Evolutionary conservation across 2,113 vertebrate genomes (phyloP).

Genomic region (Platycercus adscitus): DNA sequence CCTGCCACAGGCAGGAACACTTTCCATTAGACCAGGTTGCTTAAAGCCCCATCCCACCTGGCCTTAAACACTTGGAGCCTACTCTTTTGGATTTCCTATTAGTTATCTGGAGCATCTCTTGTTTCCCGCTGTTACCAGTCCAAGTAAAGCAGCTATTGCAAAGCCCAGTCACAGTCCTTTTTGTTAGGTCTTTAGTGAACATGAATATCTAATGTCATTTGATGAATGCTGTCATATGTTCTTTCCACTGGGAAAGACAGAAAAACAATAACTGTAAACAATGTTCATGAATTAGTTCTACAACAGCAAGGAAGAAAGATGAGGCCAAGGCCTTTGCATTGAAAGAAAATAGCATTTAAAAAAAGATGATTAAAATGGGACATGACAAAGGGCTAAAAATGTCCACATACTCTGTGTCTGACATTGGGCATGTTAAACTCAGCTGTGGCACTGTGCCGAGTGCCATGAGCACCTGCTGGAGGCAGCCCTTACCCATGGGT

Average conservation of each 20-base stretch:
- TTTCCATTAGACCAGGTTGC: neutral
- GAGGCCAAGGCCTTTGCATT: neutral
- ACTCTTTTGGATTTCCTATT: neutral
- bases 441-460: neutral
- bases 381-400: neutral
- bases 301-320: neutral
- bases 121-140: neutral
- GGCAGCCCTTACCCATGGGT: neutral
- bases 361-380: neutral
- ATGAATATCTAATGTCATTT: neutral
- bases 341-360: neutral
- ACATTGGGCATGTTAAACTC: neutral
- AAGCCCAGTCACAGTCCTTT: neutral
- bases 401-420: neutral
- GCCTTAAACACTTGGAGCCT: neutral
- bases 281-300: neutral
- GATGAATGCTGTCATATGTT: neutral
- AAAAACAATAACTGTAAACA: neutral
- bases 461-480: accelerated
- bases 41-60: neutral
- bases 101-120: neutral
- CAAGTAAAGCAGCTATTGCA: neutral
- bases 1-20: neutral
- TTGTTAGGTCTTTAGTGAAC: neutral
- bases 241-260: neutral